Evolutionary conservation across 2,113 vertebrate genomes (phyloP).

Genomic region (Campylorhamphus procurvoides): DNA sequence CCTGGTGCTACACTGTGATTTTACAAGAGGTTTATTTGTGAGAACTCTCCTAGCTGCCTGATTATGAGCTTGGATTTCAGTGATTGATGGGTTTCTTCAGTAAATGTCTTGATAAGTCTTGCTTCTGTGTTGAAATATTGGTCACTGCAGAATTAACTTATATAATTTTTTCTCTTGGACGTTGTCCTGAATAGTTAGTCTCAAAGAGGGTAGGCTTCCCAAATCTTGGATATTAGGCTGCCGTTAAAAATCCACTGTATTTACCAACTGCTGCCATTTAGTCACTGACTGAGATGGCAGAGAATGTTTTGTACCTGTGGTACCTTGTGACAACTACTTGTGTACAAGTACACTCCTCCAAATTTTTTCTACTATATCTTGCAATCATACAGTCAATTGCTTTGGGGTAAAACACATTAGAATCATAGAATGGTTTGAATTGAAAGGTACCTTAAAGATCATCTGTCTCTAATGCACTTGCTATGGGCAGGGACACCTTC

Average conservation of each 20-base stretch:
- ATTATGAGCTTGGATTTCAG: not conserved
- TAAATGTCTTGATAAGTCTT: not conserved
- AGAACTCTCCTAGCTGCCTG: not conserved
- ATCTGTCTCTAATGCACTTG: not conserved
- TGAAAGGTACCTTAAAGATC: not conserved
- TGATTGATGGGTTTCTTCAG: not conserved
- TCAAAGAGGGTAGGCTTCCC: not conserved
- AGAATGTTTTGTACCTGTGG: not conserved
- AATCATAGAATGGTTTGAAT: not conserved
- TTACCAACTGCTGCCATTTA: not conserved
- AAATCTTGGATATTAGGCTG: not conserved
- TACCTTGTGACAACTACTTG: not conserved
- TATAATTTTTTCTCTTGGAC: not conserved
- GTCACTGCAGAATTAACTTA: not conserved
- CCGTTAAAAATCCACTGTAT: not conserved
- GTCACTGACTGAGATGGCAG: not conserved
- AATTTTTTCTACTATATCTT: not conserved
- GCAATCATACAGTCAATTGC: not conserved
- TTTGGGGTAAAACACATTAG: not conserved
- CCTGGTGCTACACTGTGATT: not conserved
- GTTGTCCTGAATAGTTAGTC: not conserved
- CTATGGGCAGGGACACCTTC: not conserved
- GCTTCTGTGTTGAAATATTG: not conserved
- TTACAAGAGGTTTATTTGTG: not conserved
- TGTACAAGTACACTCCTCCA: not conserved